Conservation (phyloP, 2,113 vertebrate species). For the Gobiocypris rarus region DNA sequence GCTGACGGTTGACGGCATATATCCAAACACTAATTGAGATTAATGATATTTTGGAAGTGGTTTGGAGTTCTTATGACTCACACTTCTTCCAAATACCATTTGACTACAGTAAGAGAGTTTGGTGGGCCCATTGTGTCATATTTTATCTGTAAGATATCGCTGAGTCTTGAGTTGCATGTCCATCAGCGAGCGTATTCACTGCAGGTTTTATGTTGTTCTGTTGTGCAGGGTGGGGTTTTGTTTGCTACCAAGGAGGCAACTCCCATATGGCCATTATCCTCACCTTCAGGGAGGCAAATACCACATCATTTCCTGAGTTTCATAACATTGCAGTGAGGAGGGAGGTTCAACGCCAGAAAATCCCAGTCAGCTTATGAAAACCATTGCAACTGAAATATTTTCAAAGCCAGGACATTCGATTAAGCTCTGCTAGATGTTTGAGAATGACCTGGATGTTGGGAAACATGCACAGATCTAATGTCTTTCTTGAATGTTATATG, state of each 20-base stretch:
- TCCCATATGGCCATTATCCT: not conserved
- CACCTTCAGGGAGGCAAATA: not conserved
- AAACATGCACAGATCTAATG: not conserved
- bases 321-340: not conserved
- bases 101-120: not conserved
- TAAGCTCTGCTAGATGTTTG: not conserved
- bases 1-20: not conserved
- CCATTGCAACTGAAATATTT: not conserved
- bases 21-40: not conserved
- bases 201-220: not conserved
- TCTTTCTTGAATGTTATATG: not conserved
- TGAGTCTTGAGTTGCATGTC: not conserved
- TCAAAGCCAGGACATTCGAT: not conserved
- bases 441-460: constrained; percentile 2
- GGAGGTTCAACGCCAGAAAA: not conserved
- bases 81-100: not conserved
- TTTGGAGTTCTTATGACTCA: not conserved
- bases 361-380: not conserved
- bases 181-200: not conserved
- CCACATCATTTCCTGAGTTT: not conserved
- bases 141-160: not conserved
- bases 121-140: not conserved
- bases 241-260: not conserved
- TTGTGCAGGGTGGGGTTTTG: not conserved
- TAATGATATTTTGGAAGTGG: not conserved